A percentile compares a stretch with the other conserved stretches of the same genome.
These are phyloP conservation scores for Drosophila fuyamai DNA, from an alignment of 1,140 invertebrate genomes.

Conservation along the genomic window DNA sequence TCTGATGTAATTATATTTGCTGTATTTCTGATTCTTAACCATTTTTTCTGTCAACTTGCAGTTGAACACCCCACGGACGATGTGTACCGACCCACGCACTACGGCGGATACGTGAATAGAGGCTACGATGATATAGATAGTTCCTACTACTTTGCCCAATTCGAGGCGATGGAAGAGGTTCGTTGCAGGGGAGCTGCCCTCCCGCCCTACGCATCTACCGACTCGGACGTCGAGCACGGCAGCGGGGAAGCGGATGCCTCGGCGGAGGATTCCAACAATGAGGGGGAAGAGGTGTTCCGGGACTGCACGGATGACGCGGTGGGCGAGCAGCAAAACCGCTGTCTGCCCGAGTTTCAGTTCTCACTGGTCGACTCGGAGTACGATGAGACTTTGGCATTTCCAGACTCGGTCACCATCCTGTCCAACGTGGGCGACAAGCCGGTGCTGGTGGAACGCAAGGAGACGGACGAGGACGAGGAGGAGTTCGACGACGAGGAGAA, in stretches of 20 bases:
- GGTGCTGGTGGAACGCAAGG: constrained; percentile 84
- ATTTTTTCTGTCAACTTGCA: constrained; percentile 6
- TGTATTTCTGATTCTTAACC: neutral
- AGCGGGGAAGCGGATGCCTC: constrained; percentile 19
- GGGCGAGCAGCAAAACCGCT: constrained; percentile 46
- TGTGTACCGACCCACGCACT: constrained; percentile 59
- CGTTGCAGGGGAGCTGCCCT: constrained; percentile 12
- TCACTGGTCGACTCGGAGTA: constrained; percentile 86
- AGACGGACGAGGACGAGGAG: constrained; percentile 73
- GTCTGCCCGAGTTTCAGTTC: constrained; percentile 80
- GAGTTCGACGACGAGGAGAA: constrained; percentile 64
- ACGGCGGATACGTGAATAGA: constrained; percentile 64
- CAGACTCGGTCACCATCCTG: constrained; percentile 86
- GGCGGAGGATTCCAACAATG: constrained; percentile 17
- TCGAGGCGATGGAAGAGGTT: constrained; percentile 59
- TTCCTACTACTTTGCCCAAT: constrained; percentile 73
- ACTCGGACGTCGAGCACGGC: constrained; percentile 11
- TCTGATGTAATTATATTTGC: constrained; percentile 2
- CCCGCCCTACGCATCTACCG: constrained; percentile 44
- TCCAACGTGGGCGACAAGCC: constrained; percentile 86
- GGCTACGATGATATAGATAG: constrained; percentile 78
- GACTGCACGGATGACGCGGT: constrained; percentile 54
- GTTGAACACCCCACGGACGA: constrained; percentile 62
- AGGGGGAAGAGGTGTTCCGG: constrained; percentile 16
- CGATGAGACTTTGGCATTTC: constrained; percentile 87